Conservation (phyloP, 2,113 vertebrate species). For the Dicrurus megarhynchus region DNA sequence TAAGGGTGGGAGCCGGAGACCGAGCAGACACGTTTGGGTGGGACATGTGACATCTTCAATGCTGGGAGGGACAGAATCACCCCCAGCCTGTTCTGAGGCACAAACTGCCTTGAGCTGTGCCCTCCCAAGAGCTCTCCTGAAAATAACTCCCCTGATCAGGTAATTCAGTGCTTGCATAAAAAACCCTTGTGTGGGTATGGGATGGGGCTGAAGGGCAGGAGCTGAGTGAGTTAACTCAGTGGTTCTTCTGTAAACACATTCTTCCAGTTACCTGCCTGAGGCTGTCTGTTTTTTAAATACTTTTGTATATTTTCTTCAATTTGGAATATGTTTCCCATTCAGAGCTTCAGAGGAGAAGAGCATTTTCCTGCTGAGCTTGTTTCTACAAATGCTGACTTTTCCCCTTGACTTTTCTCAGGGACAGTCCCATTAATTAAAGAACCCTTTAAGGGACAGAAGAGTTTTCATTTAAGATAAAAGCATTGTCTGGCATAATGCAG, state of each 20-base stretch:
- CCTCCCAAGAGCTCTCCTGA: not conserved
- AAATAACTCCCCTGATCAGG: not conserved
- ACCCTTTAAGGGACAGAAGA: not conserved
- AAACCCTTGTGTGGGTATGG: accelerated
- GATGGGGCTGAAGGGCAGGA: not conserved
- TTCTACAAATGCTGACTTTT: not conserved
- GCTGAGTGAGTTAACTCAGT: not conserved
- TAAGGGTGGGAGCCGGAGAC: not conserved
- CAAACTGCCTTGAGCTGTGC: not conserved
- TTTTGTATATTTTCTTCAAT: not conserved
- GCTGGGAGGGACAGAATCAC: not conserved
- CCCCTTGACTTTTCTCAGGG: not conserved
- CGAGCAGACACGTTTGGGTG: not conserved
- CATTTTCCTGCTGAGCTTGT: not conserved
- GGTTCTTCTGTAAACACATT: not conserved
- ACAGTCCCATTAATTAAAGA: not conserved
- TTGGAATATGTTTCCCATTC: not conserved
- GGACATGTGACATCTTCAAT: not conserved
- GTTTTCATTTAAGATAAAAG: not conserved
- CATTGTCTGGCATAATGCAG: not conserved
- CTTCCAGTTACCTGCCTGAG: not conserved
- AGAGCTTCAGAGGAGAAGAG: not conserved
- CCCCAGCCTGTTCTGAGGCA: not conserved
- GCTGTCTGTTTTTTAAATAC: not conserved
- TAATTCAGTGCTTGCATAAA: not conserved